Evolutionary conservation across 1,140 invertebrate genomes (phyloP).

Genomic region (Drosophila serrata): DNA sequence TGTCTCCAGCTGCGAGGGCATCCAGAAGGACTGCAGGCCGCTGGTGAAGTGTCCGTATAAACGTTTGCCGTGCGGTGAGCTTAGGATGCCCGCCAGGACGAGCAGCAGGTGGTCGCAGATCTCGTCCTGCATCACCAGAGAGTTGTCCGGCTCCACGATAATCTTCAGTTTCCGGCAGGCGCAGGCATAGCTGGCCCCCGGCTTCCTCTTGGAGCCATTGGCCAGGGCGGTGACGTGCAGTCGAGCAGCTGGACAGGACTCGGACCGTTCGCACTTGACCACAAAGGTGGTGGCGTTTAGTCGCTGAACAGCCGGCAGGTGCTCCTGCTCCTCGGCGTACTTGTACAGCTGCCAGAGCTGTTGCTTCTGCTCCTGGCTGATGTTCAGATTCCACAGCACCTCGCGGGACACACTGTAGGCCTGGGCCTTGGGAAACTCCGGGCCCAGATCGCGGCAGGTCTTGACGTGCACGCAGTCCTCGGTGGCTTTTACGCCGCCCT

Average conservation of each 20-base stretch:
- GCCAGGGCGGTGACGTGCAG: conserved; percentile 74
- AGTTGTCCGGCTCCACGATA: conserved; percentile 81
- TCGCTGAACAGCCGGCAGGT: conserved; percentile 73
- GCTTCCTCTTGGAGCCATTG: conserved; percentile 59
- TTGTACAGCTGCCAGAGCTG: conserved; percentile 74
- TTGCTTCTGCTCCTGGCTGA: conserved; percentile 69
- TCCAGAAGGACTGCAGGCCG: conserved; percentile 73
- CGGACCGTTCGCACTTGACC: conserved; percentile 69
- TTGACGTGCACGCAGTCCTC: conserved; percentile 69
- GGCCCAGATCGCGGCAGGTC: conserved; percentile 53
- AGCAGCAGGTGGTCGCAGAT: conserved; percentile 82
- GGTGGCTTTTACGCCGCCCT: conserved; percentile 17
- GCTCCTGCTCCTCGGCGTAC: conserved; percentile 50
- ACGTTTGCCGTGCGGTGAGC: conserved; percentile 68
- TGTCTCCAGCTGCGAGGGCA: conserved; percentile 67
- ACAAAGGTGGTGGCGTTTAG: conserved; percentile 71
- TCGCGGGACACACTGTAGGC: conserved; percentile 63
- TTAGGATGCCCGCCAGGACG: conserved; percentile 73
- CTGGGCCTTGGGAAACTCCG: conserved; percentile 51
- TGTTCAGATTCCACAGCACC: conserved; percentile 78
- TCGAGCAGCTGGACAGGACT: conserved; percentile 66
- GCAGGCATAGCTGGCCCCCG: conserved; percentile 53
- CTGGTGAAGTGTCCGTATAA: conserved; percentile 70
- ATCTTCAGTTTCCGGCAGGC: conserved; percentile 80
- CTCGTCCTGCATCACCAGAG: conserved; percentile 80